phyloP scores from a whole-genome alignment of 2,113 vertebrate species.

The Lonchura striata region DNA sequence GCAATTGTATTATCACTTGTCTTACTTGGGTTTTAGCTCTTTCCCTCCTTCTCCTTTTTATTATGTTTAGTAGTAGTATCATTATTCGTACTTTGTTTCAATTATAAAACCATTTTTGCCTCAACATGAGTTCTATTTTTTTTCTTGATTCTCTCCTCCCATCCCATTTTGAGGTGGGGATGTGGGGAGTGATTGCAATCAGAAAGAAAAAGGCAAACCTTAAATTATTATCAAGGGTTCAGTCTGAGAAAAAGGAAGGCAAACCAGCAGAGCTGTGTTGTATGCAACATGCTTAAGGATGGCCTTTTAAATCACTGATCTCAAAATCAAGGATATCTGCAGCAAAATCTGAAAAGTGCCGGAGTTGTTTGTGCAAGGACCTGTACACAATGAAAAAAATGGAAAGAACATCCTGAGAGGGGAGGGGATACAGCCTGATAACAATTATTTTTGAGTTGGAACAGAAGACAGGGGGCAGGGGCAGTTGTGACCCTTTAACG shows the following conservation, averaged over 20 bases:
- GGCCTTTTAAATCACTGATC: not conserved
- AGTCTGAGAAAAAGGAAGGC: not conserved
- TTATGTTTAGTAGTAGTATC: not conserved
- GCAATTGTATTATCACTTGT: not conserved
- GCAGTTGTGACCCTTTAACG: rapidly evolving
- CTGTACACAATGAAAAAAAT: not conserved
- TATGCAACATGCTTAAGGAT: not conserved
- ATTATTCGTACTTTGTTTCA: not conserved
- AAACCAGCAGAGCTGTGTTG: not conserved
- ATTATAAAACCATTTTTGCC: not conserved
- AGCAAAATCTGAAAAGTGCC: not conserved
- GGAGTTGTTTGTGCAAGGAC: not conserved
- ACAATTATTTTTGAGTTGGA: not conserved
- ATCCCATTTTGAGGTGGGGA: not conserved
- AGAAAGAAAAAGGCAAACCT: not conserved
- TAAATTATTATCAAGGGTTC: not conserved
- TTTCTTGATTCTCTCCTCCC: not conserved
- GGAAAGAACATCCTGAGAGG: not conserved
- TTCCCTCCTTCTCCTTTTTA: not conserved
- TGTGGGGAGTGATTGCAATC: not conserved
- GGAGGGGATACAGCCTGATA: not conserved
- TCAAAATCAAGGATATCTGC: not conserved
- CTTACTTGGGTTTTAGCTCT: not conserved
- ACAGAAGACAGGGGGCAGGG: not conserved
- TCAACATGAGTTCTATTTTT: not conserved